A percentile compares a stretch with the other conserved stretches of the same genome.
These are phyloP conservation scores for Leuctra nigra DNA, from an alignment of 2,888 invertebrate genomes.

Conservation along the genomic window DNA sequence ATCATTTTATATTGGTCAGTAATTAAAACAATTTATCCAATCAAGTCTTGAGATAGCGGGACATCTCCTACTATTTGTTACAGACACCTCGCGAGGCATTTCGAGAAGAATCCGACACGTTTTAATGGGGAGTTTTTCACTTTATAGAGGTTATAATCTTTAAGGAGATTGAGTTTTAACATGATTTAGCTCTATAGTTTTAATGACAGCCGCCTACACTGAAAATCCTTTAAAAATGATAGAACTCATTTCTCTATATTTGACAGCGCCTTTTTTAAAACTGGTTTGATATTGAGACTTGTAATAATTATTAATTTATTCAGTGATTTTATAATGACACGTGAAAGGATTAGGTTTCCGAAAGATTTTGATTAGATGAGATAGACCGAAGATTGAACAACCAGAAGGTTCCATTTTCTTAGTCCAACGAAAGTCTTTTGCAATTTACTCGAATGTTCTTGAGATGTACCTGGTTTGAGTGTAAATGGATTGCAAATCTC, in stretches of 20 bases:
- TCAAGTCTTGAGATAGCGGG: conserved; percentile 1
- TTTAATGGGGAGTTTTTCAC: conserved; percentile 9
- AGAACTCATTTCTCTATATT: not conserved
- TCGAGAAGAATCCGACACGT: not conserved
- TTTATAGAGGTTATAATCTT: not conserved
- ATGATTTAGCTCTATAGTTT: conserved; percentile 11
- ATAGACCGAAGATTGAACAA: not conserved
- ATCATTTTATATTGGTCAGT: conserved; percentile 1
- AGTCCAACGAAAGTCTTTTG: too few relatives aligned
- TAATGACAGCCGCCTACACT: conserved; percentile 14
- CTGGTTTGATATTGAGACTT: conserved; percentile 13
- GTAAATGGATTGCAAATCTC: too few relatives aligned
- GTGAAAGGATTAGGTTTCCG: conserved; percentile 10
- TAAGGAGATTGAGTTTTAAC: conserved; percentile 9
- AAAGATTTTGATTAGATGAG: not conserved
- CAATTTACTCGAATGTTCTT: too few relatives aligned
- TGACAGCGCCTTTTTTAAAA: conserved; percentile 10
- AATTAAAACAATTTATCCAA: conserved; percentile 8
- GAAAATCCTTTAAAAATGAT: not conserved
- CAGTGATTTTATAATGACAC: conserved; percentile 7
- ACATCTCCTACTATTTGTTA: not conserved
- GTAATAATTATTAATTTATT: conserved; percentile 8
- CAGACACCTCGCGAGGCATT: too few relatives aligned
- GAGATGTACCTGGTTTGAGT: too few relatives aligned
- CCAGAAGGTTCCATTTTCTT: too few relatives aligned